A percentile compares a stretch with the other conserved stretches of the same genome.
Evolutionary conservation across 1,140 invertebrate genomes (phyloP).

Genomic region (Mya arenaria): DNA sequence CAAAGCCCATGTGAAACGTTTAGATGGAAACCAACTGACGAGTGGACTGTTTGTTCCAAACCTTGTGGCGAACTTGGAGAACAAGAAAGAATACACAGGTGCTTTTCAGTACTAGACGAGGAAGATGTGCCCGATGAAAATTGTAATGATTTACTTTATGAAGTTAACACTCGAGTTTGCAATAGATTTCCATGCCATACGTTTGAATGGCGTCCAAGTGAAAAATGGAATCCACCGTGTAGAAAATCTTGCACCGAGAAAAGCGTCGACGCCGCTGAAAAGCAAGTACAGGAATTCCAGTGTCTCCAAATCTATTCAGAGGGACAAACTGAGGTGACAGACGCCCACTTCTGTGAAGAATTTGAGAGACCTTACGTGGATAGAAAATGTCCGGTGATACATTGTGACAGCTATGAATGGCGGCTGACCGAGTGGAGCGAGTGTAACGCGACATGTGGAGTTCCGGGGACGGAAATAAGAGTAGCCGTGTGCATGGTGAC

Average conservation of each 20-base stretch:
- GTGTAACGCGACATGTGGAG: constrained; percentile 33
- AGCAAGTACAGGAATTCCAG: background rate
- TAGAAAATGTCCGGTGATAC: background rate
- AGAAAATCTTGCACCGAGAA: background rate
- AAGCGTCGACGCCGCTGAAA: constrained; percentile 21
- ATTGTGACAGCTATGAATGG: background rate
- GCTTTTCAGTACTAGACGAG: background rate
- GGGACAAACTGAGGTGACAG: background rate
- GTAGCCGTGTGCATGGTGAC: background rate
- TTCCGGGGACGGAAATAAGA: background rate
- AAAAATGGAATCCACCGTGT: constrained; percentile 16
- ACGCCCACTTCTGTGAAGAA: background rate
- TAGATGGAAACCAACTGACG: background rate
- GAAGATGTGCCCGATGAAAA: background rate
- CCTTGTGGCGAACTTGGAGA: constrained; percentile 23
- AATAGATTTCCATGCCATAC: constrained; percentile 18
- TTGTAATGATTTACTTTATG: background rate
- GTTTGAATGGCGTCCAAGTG: constrained; percentile 15
- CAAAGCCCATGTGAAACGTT: constrained; percentile 1
- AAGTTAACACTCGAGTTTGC: constrained; percentile 3
- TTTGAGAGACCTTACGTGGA: background rate
- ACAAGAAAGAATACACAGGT: background rate
- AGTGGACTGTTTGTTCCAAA: constrained; percentile 29
- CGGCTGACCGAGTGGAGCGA: constrained; percentile 11
- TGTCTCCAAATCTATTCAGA: constrained; percentile 14